Evolutionary conservation across 2,113 vertebrate genomes (phyloP), one percentile per base, ranked within the genome.

Genomic region (Oryzias woworae): DNA sequence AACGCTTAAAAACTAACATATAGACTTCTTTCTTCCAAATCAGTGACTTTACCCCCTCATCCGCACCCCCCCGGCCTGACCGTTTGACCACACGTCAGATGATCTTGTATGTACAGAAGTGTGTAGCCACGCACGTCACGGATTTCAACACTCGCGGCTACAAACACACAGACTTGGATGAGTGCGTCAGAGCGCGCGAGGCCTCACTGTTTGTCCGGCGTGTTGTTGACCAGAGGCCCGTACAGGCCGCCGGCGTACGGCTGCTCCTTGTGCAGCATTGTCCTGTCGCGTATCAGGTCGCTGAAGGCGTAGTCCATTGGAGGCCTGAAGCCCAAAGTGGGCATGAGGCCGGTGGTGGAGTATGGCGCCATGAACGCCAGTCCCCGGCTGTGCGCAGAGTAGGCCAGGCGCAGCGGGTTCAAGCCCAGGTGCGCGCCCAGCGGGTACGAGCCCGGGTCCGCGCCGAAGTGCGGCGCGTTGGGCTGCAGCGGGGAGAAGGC

Each of bases 291-390:
- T 87, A 99, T 97, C 80, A 99, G 94, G 87, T 99, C 97, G 89
- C 95, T 98, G 84, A 99, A 99, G 73, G 97, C 95, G 60, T 99
- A 99, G 94, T 99, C 97, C 95, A 99, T 93, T 64, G 96, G 97
- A 16, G 97, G 96, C 71, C 97, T 94, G 91, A 99, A 98, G 83
- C 97, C 96, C 41, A 99, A 90, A 0, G 97, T 95, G 85, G 97
- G 97, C 94, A 99, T 94, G 56, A 99, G 90, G 43, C 96, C 96
- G 1, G 96, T 94, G 66, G 96, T 96, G 78, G 96, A 98, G 88
- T 99, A 99, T 14, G 97, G 97, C 23, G 96, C 90, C 97, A 99
- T 99, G 92, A 99, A 99, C 69, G 97, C 95, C 81, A 98, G 93
- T 76, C 97, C 97, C 12, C 97, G 92, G 91, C 97, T 96, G 90